These are phyloP conservation scores for Cosmia trapezina DNA, from an alignment of 2,888 invertebrate genomes.

Conservation along the genomic window DNA sequence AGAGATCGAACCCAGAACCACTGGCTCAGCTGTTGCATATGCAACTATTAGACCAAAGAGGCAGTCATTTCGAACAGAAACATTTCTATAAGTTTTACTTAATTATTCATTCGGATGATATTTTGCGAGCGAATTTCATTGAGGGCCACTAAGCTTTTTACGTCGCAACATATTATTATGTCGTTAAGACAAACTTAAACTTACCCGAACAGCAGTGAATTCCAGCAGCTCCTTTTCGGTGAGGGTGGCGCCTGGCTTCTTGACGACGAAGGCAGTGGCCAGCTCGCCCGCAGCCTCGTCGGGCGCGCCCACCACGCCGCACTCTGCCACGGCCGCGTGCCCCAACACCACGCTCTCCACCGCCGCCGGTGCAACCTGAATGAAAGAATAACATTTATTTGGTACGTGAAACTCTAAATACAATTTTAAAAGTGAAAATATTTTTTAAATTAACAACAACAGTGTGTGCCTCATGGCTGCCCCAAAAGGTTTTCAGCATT, in stretches of 20 bases:
- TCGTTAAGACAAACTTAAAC: background rate
- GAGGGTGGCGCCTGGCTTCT: slow-evolving; percentile 86
- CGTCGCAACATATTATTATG: background rate
- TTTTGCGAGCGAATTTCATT: background rate
- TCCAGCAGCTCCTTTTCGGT: slow-evolving; percentile 90
- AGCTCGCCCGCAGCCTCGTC: slow-evolving; percentile 93
- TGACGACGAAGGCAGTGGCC: slow-evolving; percentile 94
- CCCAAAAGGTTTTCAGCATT: too few relatives aligned
- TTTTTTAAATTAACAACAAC: background rate
- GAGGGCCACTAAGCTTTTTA: too few relatives aligned
- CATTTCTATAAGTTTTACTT: background rate
- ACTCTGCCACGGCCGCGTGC: slow-evolving; percentile 93
- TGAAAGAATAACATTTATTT: background rate
- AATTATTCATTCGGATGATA: background rate
- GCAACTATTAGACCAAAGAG: background rate
- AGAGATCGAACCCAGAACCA: background rate
- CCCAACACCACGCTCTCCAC: slow-evolving; percentile 94
- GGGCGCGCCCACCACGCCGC: slow-evolving; percentile 94
- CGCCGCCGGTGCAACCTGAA: slow-evolving; percentile 94
- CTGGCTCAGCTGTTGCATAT: background rate
- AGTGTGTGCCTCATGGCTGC: background rate
- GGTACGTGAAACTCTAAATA: background rate
- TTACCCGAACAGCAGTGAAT: slow-evolving; percentile 87
- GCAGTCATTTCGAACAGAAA: background rate
- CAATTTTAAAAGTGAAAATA: too few relatives aligned